Evolutionary conservation across 1,140 invertebrate genomes (phyloP).

Genomic region (Pachyrhynchus sulphureomaculatus): DNA sequence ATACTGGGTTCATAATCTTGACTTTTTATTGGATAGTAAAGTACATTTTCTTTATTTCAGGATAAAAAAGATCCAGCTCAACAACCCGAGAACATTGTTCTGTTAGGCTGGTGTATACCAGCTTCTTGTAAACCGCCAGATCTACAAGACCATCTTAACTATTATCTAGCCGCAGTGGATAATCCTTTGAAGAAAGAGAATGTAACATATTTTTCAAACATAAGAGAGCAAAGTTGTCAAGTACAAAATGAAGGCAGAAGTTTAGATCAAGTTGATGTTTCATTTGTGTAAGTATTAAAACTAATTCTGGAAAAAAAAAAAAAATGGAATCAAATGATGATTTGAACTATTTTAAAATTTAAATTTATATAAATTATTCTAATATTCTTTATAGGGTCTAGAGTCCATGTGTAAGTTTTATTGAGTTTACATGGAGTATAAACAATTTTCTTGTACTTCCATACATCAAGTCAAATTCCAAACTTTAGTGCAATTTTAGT

Average conservation of each 20-base stretch:
- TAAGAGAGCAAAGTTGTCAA: slow-evolving; percentile 46
- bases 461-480: too few relatives aligned
- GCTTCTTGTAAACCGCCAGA: slow-evolving; percentile 52
- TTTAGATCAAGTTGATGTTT: slow-evolving; percentile 48
- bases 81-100: slow-evolving; percentile 52
- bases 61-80: slow-evolving; percentile 47
- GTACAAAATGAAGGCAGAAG: slow-evolving; percentile 40
- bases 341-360: too few relatives aligned
- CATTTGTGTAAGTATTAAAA: slow-evolving; percentile 51
- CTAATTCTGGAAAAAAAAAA: too few relatives aligned
- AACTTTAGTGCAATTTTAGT: too few relatives aligned
- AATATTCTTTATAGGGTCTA: too few relatives aligned
- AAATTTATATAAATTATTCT: too few relatives aligned
- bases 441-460: too few relatives aligned
- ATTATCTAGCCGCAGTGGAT: slow-evolving; percentile 51
- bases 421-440: too few relatives aligned
- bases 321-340: too few relatives aligned
- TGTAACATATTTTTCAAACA: slow-evolving; percentile 46
- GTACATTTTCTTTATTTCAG: slow-evolving; percentile 27
- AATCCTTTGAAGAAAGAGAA: slow-evolving; percentile 49
- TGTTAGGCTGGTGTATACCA: slow-evolving; percentile 58
- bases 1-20: too few relatives aligned
- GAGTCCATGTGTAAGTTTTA: too few relatives aligned
- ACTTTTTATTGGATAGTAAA: too few relatives aligned
- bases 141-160: slow-evolving; percentile 49